Percentiles rank a stretch among this genome's conserved stretches.
These are phyloP conservation scores for Polydrusus tereticollis DNA, from an alignment of 2,888 invertebrate genomes.

Conservation along the genomic window DNA sequence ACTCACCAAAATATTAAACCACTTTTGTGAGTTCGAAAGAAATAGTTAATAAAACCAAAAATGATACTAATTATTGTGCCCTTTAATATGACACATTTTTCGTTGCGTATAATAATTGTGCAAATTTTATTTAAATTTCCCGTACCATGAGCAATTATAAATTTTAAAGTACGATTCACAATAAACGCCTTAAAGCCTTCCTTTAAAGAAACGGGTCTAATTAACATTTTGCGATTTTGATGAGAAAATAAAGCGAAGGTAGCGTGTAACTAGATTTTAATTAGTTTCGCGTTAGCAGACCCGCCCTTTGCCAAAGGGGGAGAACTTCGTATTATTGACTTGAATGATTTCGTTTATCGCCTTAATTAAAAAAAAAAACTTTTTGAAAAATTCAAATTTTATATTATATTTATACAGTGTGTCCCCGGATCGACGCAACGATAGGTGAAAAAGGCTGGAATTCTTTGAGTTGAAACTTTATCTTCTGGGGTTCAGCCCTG, in stretches of 20 bases:
- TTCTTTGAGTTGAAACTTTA: too few species aligned
- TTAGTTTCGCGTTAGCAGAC: slow-evolving; percentile 44
- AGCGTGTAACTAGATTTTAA: slow-evolving; percentile 47
- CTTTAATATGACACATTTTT: too few species aligned
- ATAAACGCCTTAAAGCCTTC: slow-evolving; percentile 4
- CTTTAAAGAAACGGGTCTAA: slow-evolving; percentile 5
- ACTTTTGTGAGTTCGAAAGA: too few species aligned
- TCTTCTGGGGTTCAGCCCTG: too few species aligned
- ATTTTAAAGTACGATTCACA: slow-evolving; percentile 4
- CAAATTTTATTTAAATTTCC: not conserved
- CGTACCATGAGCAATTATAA: not conserved
- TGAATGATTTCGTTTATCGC: slow-evolving; percentile 17
- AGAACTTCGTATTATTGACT: slow-evolving; percentile 19
- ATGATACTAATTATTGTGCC: too few species aligned
- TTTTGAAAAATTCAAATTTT: not conserved
- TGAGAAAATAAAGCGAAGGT: slow-evolving; percentile 44
- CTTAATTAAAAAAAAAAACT: not conserved
- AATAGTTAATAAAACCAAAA: too few species aligned
- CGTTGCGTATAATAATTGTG: too few species aligned
- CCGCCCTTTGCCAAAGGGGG: slow-evolving; percentile 29
- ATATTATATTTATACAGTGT: too few species aligned
- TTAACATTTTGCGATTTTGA: slow-evolving; percentile 34
- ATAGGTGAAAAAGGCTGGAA: too few species aligned
- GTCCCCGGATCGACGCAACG: too few species aligned
- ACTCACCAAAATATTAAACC: too few species aligned